Evolutionary conservation across 2,113 vertebrate genomes (phyloP), one percentile per base, ranked within the genome.

Genomic region (Anser cygnoides): DNA sequence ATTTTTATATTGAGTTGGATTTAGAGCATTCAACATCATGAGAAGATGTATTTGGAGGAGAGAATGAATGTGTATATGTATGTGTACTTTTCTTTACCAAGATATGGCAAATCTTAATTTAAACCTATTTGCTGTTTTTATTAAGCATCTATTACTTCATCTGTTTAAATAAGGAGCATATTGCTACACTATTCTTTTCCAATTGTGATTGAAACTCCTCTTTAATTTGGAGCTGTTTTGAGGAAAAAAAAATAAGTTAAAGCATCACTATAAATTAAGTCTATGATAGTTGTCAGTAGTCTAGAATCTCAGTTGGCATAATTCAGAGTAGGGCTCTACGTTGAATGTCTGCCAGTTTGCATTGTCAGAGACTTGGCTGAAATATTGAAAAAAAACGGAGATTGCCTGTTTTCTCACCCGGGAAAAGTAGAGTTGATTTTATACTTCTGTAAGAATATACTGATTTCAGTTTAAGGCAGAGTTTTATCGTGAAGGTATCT

Each of bases 161-260:
- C 8, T 41, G 77, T 84, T 67, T 25, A 62, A 81, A 74, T 49
- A 31, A 84, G 11, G 8, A 14, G 70, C 87, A 84, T 61, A 49
- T 20, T 2, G 17, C 21, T 44, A 1, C 52, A 10, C 2, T 43
- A 33, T 1, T 3, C 1, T 26, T 25, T 25, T 54, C 11, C 49
- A 84, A 1, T 13, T 81, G 7, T 15, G 80, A 26, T 61, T 83
- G 17, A 5, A 89, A 61, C 19, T 43, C 28, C 17, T 67, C 29
- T 92, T 52, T 55, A 50, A 21, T 49, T 35, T 46, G 54, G 23
- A 77, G 16, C 9, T 76, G 31, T 77, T 18, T 28, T 46, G 29
- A 80, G 11, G 19, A 66, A 68, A 41, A 52, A 87, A 87, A 68
- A n/a, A 39, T 7, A 87, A 85, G 66, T 35, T 61, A 3, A 79